Percentiles rank a stretch among this genome's conserved stretches.
Conservation (phyloP, 2,888 invertebrate species). For the Zaprionus obscuricornis region DNA sequence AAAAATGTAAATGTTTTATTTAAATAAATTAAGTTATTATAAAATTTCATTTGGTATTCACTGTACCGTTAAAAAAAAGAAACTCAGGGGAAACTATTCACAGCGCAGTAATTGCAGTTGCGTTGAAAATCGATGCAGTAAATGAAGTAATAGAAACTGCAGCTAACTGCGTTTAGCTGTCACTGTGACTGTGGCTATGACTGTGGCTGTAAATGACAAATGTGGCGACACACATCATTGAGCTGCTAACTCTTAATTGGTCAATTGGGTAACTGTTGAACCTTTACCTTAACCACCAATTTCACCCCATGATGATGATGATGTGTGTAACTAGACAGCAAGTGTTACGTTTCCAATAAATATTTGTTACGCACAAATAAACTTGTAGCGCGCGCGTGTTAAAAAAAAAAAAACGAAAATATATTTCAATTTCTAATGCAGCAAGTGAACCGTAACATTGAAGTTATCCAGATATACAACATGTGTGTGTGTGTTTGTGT, state of each 20-base stretch:
- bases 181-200: conserved; percentile 10
- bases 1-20: too few relatives aligned
- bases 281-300: conserved; percentile 9
- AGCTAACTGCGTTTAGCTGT: too few relatives aligned
- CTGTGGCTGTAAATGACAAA: conserved; percentile 25
- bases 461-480: conserved; percentile 31
- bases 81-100: conserved; percentile 40
- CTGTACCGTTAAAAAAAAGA: conserved; percentile 33
- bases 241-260: conserved; percentile 63
- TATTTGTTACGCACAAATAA: conserved; percentile 77
- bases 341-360: conserved; percentile 80
- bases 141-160: too few relatives aligned
- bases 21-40: background rate
- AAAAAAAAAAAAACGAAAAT: too few relatives aligned
- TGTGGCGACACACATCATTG: conserved; percentile 58
- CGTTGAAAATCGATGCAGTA: conserved; percentile 38
- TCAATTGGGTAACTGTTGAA: conserved; percentile 66
- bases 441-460: conserved; percentile 65
- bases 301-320: background rate
- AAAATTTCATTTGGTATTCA: conserved; percentile 6
- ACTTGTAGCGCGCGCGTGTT: conserved; percentile 69
- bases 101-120: conserved; percentile 54
- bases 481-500: conserved; percentile 21
- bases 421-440: conserved; percentile 18
- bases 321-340: conserved; percentile 34